Evolutionary conservation across 2,888 invertebrate species (phyloP), one percentile per base, ranked within the genome.

Genomic region (Boloria selene): DNA sequence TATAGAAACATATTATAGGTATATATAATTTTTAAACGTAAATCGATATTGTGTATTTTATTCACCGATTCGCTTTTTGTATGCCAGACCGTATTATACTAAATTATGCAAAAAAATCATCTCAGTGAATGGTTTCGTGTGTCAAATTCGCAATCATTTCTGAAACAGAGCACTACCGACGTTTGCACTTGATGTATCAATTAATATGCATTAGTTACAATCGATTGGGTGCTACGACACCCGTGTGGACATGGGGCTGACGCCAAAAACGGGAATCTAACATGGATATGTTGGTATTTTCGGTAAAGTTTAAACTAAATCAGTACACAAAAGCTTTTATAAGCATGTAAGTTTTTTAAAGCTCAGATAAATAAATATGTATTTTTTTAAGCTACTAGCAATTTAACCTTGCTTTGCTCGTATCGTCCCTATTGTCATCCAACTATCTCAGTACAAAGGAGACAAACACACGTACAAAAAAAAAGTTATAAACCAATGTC

Each of bases 101-200:
- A 67, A 52, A 51, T 51, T 55, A 31, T 51, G 14, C 49, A 67
- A 59, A 63, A 62, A 68, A 69, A 7, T 47, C 18, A 54, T 54
- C 53, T 52, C 65, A 61, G 49, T 52, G 68, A 55, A 54, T 51
- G 58, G 61, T 62, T 55, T 65, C 64, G 44, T 58, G 60, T 66
- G 65, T 65, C 63, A 55, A 63, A 66, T 69, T 65, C 65, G 51
- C 59, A 31, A 69, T 56, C 63, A 42, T 44, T 42, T 54, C 59
- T 50, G 63, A 68, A 65, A 59, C 67, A 65, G 59, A 63, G 31
- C 70, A 65, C 64, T 65, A 58, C 60, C 63, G 63, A 70, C 68
- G 50, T 71, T 68, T 70, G 64, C 70, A 69, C 67, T 65, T 58
- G 70, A 72, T 68, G 69, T 70, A 64, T 72, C 64, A 67, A 70